Evolutionary conservation across 2,113 vertebrate species (phyloP).

Genomic region (Marmota monax): DNA sequence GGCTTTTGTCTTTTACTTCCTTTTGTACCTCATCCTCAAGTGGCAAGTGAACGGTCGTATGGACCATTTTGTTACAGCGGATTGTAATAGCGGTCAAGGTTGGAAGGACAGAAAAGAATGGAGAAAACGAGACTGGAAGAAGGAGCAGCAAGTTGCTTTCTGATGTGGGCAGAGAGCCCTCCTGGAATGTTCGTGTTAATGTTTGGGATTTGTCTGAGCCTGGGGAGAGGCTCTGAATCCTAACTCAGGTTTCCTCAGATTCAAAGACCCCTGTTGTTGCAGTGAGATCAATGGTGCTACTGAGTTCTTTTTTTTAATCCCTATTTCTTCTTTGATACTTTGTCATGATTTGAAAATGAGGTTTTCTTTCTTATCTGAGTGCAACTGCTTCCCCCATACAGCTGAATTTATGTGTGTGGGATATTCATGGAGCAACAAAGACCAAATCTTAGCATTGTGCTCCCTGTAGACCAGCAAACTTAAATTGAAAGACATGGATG

Average conservation of each 20-base stretch:
- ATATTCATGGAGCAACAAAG: neutral
- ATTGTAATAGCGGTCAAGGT: neutral
- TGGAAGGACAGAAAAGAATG: neutral
- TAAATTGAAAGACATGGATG: neutral
- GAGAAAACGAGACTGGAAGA: neutral
- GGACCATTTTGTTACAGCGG: neutral
- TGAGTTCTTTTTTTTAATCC: neutral
- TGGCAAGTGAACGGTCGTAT: accelerated
- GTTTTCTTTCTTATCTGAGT: constrained; percentile 3
- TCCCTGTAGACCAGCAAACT: neutral
- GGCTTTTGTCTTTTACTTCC: neutral
- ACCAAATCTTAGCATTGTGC: neutral
- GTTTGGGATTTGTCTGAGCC: neutral
- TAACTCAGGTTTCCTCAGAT: neutral
- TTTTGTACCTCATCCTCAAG: neutral
- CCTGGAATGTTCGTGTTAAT: neutral
- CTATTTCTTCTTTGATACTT: neutral
- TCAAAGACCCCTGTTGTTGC: neutral
- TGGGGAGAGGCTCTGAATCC: neutral
- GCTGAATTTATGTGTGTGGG: neutral
- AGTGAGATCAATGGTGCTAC: neutral
- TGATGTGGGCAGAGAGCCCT: neutral
- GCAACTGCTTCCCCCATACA: neutral
- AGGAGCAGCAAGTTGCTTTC: neutral
- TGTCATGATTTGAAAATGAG: constrained; percentile 30